Conservation (phyloP, 1,140 invertebrate genomes). For the Megalonaias nervosa region DNA sequence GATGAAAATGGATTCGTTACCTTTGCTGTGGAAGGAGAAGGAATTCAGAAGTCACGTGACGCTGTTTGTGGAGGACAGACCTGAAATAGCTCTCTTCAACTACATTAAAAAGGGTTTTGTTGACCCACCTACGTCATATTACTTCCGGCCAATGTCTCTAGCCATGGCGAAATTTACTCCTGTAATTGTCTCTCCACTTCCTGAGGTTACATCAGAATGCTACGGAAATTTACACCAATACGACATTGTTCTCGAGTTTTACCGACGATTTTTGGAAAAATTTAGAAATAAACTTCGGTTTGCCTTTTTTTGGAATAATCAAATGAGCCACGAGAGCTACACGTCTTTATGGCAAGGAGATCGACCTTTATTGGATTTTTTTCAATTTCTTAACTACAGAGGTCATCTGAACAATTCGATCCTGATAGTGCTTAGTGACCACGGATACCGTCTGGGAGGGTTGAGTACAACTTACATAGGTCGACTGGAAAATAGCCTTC, state of each 20-base stretch:
- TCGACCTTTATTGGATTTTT: conserved; percentile 42
- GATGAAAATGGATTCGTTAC: conserved; percentile 5
- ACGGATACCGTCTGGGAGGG: conserved; percentile 13
- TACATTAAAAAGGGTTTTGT: conserved; percentile 85
- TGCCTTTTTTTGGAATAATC: background rate
- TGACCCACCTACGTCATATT: conserved; percentile 86
- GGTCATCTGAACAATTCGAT: conserved; percentile 7
- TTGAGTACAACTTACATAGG: conserved; percentile 5
- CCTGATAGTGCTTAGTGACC: conserved; percentile 17
- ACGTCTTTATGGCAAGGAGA: conserved; percentile 12
- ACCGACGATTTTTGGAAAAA: background rate
- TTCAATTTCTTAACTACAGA: conserved; percentile 17
- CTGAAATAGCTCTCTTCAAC: conserved; percentile 84
- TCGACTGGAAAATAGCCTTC: conserved; percentile 10
- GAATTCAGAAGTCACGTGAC: conserved; percentile 81
- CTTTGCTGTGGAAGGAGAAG: conserved; percentile 62
- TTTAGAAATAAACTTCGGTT: background rate
- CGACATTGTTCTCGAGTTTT: background rate
- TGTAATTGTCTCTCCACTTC: background rate
- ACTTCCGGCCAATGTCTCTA: conserved; percentile 80
- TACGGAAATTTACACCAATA: background rate
- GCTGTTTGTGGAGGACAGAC: conserved; percentile 84
- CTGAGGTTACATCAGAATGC: background rate
- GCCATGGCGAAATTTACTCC: conserved; percentile 27
- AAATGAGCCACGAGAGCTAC: conserved; percentile 8